Conservation (phyloP, 2,797 vertebrate species). For the Distichodus sexfasciatus region DNA sequence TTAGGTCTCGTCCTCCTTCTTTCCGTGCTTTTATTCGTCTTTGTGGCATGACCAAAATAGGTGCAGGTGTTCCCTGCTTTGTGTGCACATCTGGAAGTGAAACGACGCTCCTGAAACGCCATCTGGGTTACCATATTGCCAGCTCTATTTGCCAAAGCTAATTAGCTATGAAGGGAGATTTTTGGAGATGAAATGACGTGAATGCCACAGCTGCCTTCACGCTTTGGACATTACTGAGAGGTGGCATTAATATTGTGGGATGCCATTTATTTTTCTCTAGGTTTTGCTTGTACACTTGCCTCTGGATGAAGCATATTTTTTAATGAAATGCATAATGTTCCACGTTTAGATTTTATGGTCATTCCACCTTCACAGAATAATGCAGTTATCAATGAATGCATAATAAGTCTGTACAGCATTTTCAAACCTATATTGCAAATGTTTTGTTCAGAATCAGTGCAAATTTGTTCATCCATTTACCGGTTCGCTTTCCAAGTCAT, state of each 20-base stretch:
- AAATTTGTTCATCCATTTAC: no score
- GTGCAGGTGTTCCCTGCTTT: slow-evolving; percentile 29
- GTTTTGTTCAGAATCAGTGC: no score
- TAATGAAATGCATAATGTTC: no score
- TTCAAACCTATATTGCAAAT: no score
- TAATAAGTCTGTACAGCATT: no score
- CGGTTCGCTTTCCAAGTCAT: no score
- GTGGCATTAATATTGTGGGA: background rate
- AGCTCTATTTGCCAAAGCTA: slow-evolving; percentile 37
- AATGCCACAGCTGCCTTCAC: slow-evolving; percentile 27
- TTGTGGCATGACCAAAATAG: background rate
- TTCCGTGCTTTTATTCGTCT: no score
- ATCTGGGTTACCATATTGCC: slow-evolving; percentile 49
- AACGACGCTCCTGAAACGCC: slow-evolving; percentile 35
- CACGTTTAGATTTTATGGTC: no score
- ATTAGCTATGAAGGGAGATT: slow-evolving; percentile 40
- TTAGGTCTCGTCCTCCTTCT: background rate
- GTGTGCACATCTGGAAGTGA: slow-evolving; percentile 37
- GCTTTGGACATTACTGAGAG: slow-evolving; percentile 8
- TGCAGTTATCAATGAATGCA: no score
- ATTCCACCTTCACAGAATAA: no score
- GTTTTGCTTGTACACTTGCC: background rate
- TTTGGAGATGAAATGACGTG: slow-evolving; percentile 22
- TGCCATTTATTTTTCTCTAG: background rate
- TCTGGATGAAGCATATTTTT: background rate